Conservation (phyloP, 1,140 invertebrate species). For the Sitodiplosis mosellana region DNA sequence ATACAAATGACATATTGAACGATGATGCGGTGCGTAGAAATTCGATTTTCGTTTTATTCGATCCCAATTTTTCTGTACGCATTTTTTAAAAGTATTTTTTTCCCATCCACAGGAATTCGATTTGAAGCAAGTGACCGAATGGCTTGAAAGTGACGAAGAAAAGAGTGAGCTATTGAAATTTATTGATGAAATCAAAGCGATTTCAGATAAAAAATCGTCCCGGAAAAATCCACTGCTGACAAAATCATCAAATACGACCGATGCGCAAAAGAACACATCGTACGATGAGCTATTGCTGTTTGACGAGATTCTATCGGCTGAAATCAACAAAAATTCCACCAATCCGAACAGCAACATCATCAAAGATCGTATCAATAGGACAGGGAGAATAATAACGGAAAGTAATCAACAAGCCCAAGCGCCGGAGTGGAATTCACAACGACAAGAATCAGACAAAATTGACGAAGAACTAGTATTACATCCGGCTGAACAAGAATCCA, state of each 20-base stretch:
- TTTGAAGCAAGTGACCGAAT: background rate
- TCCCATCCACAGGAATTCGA: too few relatives aligned
- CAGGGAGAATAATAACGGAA: conserved; percentile 5
- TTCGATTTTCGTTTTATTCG: background rate
- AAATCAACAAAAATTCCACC: conserved; percentile 4
- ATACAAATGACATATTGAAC: background rate
- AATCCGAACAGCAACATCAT: conserved; percentile 7
- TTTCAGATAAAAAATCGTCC: too few relatives aligned
- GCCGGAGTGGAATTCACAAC: background rate
- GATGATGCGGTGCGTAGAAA: background rate
- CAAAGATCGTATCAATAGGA: conserved; percentile 6
- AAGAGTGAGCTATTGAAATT: background rate
- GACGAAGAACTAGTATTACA: conserved; percentile 5
- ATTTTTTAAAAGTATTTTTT: too few relatives aligned
- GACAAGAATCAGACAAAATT: background rate
- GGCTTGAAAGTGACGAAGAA: background rate
- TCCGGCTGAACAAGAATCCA: conserved; percentile 9
- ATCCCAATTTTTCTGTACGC: too few relatives aligned
- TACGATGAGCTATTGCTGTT: background rate
- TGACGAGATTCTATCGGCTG: background rate
- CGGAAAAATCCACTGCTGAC: too few relatives aligned
- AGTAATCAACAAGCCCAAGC: background rate
- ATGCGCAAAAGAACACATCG: background rate
- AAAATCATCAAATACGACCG: background rate
- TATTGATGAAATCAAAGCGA: background rate